A percentile compares a stretch with the other conserved stretches of the same genome.
Conservation (phyloP, 2,888 invertebrate genomes). For the Coecobrya sp. region DNA sequence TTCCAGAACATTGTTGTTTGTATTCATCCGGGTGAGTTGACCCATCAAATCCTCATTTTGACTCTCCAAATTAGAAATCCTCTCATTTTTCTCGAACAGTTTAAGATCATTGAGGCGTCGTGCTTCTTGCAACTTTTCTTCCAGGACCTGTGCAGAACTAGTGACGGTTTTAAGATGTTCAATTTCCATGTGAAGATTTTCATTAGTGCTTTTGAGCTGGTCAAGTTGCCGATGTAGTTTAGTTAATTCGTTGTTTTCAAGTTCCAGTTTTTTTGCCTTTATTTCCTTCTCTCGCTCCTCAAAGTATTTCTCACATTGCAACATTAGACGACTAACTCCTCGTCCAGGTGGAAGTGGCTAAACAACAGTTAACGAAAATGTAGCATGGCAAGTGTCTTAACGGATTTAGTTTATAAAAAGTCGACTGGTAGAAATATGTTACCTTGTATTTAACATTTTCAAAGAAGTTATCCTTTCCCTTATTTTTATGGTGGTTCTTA, state of each 20-base stretch:
- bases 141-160: background rate
- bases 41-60: constrained; percentile 22
- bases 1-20: constrained; percentile 31
- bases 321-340: background rate
- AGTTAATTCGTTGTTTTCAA: background rate
- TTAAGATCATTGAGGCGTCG: background rate
- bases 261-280: background rate
- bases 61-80: constrained; percentile 2
- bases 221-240: background rate
- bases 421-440: background rate
- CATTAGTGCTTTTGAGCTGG: background rate
- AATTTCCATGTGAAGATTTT: background rate
- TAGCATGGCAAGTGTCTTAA: no score
- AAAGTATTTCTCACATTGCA: background rate
- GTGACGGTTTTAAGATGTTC: background rate
- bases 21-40: constrained; percentile 22
- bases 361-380: no score
- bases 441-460: constrained; percentile 64
- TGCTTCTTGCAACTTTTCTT: constrained; percentile 16
- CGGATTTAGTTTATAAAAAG: no score
- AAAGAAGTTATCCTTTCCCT: background rate
- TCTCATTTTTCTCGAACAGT: constrained; percentile 28
- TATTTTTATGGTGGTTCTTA: background rate
- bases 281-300: background rate
- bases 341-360: background rate